Evolutionary conservation across 2,888 invertebrate species (phyloP), one percentile per base, ranked within the genome.

Genomic region (Temnothorax unifasciatus): DNA sequence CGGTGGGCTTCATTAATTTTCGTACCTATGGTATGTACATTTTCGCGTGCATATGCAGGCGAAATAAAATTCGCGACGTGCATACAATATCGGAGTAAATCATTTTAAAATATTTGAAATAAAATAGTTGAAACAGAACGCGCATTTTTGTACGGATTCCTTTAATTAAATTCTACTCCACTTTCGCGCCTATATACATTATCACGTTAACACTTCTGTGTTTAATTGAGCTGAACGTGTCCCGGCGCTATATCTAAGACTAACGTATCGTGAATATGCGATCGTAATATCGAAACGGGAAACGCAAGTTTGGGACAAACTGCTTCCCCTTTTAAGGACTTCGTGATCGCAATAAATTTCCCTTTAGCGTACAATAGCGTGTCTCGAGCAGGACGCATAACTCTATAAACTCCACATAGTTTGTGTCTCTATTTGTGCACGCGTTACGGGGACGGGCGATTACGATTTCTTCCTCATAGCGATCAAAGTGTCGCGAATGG

Each of bases 381-480:
- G 75, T 47, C 13, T 34, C 66, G 47, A 50, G 18, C 4, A 41
- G 29, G n/a, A 54, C 13, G 57, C 54, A 38, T 29, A 50, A n/a
- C 13, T 74, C 76, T 73, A 86, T 90, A 88, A 89, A 89, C 90
- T 85, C 75, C 68, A 57, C 38, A 6, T 44, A 50, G 41, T 79
- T 79, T 47, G 57, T 63, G 64, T 63, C 38, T 68, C 21, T 59
- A 25, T 68, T 54, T 50, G 77, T 50, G 38, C 50, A 21, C 47
- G 82, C 64, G 64, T 75, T 57, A 76, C 11, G 63, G 68, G 11
- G 0, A 74, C 18, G 66, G 66, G 69, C 89, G 87, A 90, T 90
- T 86, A 87, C 50, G 79, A 83, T 83, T 90, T 90, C 87, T 87
- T 86, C 84, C 85, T 85, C 82, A 73, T 86, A 82, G 57, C 85